Conservation (phyloP, 37 sponge, comb jelly and placozoan species). For the Petrosia ficiformis region DNA sequence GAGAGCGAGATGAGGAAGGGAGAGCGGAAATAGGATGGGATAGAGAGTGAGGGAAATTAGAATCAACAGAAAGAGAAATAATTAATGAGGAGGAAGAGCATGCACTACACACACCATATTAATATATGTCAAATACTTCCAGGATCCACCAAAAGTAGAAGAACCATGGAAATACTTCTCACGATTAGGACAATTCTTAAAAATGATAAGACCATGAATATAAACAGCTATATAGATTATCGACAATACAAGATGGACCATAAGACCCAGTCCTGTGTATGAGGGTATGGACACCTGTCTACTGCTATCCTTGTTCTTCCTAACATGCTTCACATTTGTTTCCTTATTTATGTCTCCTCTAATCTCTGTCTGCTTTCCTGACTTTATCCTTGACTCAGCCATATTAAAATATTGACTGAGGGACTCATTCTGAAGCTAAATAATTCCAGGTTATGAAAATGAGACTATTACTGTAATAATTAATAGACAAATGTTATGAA, state of each 20-base stretch:
- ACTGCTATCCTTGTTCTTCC: too few relatives aligned
- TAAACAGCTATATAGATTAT: conserved; percentile 61
- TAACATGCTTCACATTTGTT: too few relatives aligned
- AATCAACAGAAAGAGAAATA: conserved; percentile 2
- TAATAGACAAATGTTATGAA: too few relatives aligned
- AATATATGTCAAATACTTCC: conserved; percentile 79
- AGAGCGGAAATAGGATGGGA: conserved; percentile 67
- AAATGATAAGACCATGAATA: conserved; percentile 61
- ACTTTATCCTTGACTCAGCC: too few relatives aligned
- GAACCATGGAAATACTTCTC: conserved; percentile 32
- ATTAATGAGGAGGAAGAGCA: background rate
- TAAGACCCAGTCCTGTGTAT: too few relatives aligned
- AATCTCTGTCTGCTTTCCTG: too few relatives aligned
- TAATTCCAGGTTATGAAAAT: too few relatives aligned
- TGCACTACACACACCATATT: conserved; percentile 57
- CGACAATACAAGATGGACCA: conserved; percentile 40
- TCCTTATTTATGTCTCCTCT: too few relatives aligned
- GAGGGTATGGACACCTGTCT: too few relatives aligned
- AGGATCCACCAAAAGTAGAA: conserved; percentile 56
- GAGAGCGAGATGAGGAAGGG: background rate
- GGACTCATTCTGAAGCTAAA: too few relatives aligned
- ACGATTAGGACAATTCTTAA: conserved; percentile 23
- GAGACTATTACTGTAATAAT: background rate
- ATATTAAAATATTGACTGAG: too few relatives aligned
- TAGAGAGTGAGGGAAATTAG: conserved; percentile 64